Evolutionary conservation across 2,888 invertebrate species (phyloP).

Genomic region (Lutraria lutraria): DNA sequence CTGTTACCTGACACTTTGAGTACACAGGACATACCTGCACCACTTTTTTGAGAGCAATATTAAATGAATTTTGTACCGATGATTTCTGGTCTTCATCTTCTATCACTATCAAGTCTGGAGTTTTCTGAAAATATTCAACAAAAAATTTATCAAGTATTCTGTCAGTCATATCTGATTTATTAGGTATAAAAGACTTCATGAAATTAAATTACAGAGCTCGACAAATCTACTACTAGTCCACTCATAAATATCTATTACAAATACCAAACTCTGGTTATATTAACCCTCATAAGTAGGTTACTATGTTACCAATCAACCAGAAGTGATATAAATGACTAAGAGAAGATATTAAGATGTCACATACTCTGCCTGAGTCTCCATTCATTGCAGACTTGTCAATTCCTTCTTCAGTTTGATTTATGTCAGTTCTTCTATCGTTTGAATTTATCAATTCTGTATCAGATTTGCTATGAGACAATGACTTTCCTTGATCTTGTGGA

Average conservation of each 20-base stretch:
- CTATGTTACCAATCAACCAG: no score
- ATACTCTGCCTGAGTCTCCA: conserved; percentile 23
- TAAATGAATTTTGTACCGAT: conserved; percentile 43
- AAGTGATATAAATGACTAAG: neutral
- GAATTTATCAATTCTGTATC: conserved; percentile 70
- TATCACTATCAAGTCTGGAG: conserved; percentile 59
- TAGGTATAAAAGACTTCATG: no score
- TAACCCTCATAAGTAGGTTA: no score
- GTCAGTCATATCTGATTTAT: no score
- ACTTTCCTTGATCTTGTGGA: conserved; percentile 54
- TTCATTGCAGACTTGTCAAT: conserved; percentile 28
- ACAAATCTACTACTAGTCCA: no score
- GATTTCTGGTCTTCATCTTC: conserved; percentile 54
- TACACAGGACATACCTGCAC: conserved; percentile 40
- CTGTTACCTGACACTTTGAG: neutral
- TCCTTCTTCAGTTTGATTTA: conserved; percentile 46
- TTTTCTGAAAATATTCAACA: conserved; percentile 47
- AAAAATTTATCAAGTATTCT: neutral
- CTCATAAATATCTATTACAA: no score
- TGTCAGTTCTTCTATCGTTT: neutral
- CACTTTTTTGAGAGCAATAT: conserved; percentile 48
- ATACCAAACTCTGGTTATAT: no score
- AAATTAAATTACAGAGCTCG: no score
- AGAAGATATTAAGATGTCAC: neutral
- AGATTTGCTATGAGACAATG: conserved; percentile 72